Percentiles rank a stretch among this genome's conserved stretches.
Evolutionary conservation across 2,888 invertebrate genomes (phyloP).

Genomic region (Peribatodes rhomboidaria): DNA sequence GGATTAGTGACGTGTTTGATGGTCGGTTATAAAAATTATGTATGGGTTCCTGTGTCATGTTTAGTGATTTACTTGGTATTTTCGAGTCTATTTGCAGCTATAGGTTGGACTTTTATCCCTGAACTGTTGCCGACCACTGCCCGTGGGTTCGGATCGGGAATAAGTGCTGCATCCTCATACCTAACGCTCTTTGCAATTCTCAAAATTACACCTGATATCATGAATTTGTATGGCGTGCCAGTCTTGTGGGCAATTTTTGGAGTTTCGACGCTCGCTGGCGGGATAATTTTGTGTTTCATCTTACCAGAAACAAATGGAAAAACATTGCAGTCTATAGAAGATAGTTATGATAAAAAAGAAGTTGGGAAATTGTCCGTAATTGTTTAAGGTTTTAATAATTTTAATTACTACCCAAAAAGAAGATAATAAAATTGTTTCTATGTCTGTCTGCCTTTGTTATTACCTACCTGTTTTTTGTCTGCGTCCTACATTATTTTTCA

Average conservation of each 20-base stretch:
- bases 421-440: no score
- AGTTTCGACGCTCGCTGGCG: neutral
- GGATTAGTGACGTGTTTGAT: neutral
- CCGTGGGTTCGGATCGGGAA: constrained; percentile 4
- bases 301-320: constrained; percentile 16
- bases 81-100: neutral
- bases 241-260: constrained; percentile 1
- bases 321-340: constrained; percentile 10
- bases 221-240: neutral
- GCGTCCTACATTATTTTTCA: no score
- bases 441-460: no score
- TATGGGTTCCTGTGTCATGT: constrained; percentile 1
- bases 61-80: neutral
- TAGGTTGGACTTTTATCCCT: constrained; percentile 1
- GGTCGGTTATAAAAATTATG: neutral
- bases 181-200: neutral
- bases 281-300: constrained; percentile 1
- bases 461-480: no score
- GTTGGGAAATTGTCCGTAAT: no score
- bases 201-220: constrained; percentile 1
- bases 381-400: neutral
- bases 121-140: constrained; percentile 10
- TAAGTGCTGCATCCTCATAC: constrained; percentile 1
- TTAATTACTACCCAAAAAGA: no score
- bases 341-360: constrained; percentile 4